Percentiles rank a stretch among this genome's conserved stretches.
Conservation (phyloP, 1,140 invertebrate species). For the Nomia melanderi region DNA sequence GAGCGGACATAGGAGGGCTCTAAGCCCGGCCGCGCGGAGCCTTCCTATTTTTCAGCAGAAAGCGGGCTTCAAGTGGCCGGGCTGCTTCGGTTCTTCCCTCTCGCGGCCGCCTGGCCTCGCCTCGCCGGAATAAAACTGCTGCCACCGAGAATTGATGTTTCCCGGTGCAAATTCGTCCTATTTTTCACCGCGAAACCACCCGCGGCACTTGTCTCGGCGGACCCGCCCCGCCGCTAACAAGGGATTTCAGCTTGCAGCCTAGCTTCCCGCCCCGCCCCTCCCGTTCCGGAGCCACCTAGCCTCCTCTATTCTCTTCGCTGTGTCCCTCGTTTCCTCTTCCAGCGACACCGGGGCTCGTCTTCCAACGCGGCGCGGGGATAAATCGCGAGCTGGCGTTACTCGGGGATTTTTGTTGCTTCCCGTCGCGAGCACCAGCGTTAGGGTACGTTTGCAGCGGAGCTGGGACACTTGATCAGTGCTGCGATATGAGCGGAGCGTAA, state of each 20-base stretch:
- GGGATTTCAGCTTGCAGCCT: slow-evolving; percentile 27
- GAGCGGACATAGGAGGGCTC: slow-evolving; percentile 45
- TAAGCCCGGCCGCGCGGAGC: slow-evolving; percentile 27
- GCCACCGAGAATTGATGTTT: slow-evolving; percentile 62
- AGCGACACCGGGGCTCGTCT: neutral
- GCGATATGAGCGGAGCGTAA: no score
- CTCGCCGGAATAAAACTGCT: slow-evolving; percentile 57
- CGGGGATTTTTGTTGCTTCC: neutral
- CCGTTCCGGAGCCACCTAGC: no score
- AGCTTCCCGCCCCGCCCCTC: neutral
- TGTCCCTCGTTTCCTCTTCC: neutral
- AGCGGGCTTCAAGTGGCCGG: slow-evolving; percentile 30
- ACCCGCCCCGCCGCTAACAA: slow-evolving; percentile 39
- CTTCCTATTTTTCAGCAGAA: slow-evolving; percentile 58
- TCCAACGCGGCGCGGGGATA: slow-evolving; percentile 21
- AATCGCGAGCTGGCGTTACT: slow-evolving; percentile 29
- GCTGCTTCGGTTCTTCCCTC: neutral
- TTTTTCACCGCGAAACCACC: slow-evolving; percentile 58
- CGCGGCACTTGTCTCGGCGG: slow-evolving; percentile 43
- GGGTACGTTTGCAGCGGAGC: no score
- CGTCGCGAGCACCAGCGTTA: no score
- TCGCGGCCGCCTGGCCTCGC: neutral
- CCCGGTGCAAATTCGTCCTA: slow-evolving; percentile 62
- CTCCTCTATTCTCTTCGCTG: no score
- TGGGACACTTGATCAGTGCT: no score